Base-by-base conservation (phyloP, 2,113 vertebrate species). In the Propithecus coquereli region DNA sequence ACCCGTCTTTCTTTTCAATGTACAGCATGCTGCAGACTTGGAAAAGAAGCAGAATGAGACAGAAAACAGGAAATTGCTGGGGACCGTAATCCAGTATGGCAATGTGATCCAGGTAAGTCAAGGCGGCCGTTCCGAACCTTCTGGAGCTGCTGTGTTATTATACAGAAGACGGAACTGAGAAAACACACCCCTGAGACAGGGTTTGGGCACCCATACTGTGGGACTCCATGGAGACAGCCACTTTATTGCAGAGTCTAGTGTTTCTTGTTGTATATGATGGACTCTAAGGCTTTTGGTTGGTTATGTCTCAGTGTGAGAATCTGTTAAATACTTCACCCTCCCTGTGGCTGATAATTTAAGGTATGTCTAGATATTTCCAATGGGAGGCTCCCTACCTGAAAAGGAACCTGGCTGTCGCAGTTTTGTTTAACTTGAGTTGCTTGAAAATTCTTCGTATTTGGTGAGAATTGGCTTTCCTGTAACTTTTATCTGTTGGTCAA, bases 11-110 rank as follows among this genome's bases (percentile, higher is more conserved):
- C 61, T 97, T 17, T 98, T 97, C 70, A 65, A 7, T 54, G 96
- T 95, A 22, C 95, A 99, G 99, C 99, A 99, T 50, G 99, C 99
- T 0, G 99, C 99, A 6, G 99, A 99, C 98, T 96, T 99, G 98
- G 99, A 99, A 92, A 99, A 99, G 99, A 99, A 99, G 92, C 99
- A 99, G 97, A 99, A 99, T 0, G 99, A 99, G 96, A 99, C 99
- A 0, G 99, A 99, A 87, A 99, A 99, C 98, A 99, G 99, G 90
- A 99, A 99, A 97, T 97, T 99, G 94, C 98, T 99, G 97, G 99
- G 99, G 91, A 99, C 99, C 0, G 98, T 99, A 89, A 99, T 99
- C 97, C 99, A 99, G 97, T 99, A 99, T 11, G 99, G 99, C 98
- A 99, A 99, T 37, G 99, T 99, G 91, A 99, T 99, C 98, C 99